Evolutionary conservation across 2,113 vertebrate species (phyloP).

Genomic region (Gobio gobio): DNA sequence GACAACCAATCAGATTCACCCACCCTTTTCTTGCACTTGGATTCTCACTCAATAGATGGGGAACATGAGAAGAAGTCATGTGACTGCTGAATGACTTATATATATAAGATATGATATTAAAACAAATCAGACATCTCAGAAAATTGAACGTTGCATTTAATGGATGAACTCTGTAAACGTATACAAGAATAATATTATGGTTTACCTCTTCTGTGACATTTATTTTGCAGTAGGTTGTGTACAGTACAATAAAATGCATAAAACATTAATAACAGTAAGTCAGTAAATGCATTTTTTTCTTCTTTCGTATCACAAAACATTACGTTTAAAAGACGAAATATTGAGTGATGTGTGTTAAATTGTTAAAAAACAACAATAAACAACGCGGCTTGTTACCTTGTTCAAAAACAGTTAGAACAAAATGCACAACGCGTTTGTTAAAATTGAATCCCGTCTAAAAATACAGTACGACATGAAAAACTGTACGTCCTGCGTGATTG

Average conservation of each 20-base stretch:
- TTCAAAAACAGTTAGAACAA: not conserved
- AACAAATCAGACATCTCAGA: not conserved
- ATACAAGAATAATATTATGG: not conserved
- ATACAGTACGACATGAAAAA: not conserved
- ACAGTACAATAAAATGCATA: not conserved
- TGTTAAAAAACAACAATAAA: not conserved
- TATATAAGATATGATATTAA: not conserved
- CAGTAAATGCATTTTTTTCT: not conserved
- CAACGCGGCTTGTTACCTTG: not conserved
- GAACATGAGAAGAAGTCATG: constrained; percentile 41
- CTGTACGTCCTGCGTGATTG: not conserved
- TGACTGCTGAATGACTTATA: constrained; percentile 46
- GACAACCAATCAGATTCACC: constrained; percentile 27
- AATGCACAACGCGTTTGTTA: not conserved
- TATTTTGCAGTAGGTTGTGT: not conserved
- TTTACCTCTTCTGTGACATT: not conserved
- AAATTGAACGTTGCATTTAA: not conserved
- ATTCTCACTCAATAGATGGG: constrained; percentile 40
- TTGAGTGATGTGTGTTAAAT: not conserved
- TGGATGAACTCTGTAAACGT: not conserved
- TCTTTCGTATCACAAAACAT: not conserved
- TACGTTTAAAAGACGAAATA: not conserved
- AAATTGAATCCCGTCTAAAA: not conserved
- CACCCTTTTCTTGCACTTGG: constrained; percentile 21
- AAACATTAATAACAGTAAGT: not conserved